Evolutionary conservation across 92 coral and sea anemone species (phyloP), one percentile per base, ranked within the genome.

Genomic region (Siderastrea siderea): DNA sequence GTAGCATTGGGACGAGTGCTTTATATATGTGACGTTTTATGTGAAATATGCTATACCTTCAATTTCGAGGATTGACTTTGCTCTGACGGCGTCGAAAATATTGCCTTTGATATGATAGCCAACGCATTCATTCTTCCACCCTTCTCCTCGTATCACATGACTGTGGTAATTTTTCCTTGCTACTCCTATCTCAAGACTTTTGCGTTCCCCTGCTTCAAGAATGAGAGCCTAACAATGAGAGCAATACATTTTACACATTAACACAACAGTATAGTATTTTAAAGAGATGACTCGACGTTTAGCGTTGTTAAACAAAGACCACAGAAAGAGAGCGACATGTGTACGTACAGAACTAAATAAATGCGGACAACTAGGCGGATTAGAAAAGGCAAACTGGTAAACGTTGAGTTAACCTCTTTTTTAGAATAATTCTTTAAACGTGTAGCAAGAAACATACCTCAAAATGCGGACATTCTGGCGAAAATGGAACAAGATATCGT

Each of bases 21-120:
- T 55, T 2, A 55, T 26, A 26, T 26, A 26, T 7, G 61, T 55
- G 12, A 11, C 61, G 2, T 5, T 2, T 55, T 4, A 14, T 8
- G 12, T 2, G 10, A 11, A 55, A 6, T 75, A 17, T 64, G n/a
- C n/a, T 3, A 17, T 14, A 78, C 83, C 83, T 48, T 78, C 83
- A 62, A 78, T 63, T 78, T 78, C 83, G 43, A 62, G 17, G 61
- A 79, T 47, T 48, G 71, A 47, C 11, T 49, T 49, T 49, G 60
- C 83, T 16, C 9, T 17, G 16, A 49, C 45, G 19, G 83, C 83
- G 55, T 79, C 62, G 60, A 79, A 47, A 47, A 79, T 79, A 48
- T 79, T 51, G 38, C 87, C 87, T 44, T 81, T 85, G 10, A 88
- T 79, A 55, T 81, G 91, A 38, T 88, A 88, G 53, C 87, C 91